phyloP scores from a whole-genome alignment of 2,113 vertebrate genomes.

The Pedetes capensis region DNA sequence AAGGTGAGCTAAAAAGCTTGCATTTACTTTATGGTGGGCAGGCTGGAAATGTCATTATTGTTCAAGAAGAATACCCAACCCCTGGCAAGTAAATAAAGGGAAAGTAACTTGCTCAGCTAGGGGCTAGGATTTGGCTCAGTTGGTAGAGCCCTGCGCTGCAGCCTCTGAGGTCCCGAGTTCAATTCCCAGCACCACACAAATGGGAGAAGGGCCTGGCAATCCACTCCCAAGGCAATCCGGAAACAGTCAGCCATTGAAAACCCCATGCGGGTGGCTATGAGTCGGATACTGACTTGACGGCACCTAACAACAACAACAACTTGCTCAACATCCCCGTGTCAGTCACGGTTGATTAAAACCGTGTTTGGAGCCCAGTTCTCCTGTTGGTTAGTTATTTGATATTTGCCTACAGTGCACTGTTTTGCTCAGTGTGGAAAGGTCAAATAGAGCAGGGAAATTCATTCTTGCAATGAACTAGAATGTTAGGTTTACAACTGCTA shows the following conservation, averaged over 20 bases:
- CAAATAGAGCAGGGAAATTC: not conserved
- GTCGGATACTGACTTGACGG: too few relatives aligned
- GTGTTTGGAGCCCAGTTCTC: not conserved
- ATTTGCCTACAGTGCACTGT: not conserved
- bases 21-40: not conserved
- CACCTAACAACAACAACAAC: too few relatives aligned
- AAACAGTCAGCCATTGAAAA: too few relatives aligned
- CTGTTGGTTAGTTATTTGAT: not conserved
- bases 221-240: too few relatives aligned
- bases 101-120: not conserved
- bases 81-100: not conserved
- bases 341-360: not conserved
- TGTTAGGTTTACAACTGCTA: not conserved
- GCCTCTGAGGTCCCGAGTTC: too few relatives aligned
- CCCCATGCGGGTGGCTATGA: too few relatives aligned
- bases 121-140: too few relatives aligned
- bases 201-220: too few relatives aligned
- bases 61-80: not conserved
- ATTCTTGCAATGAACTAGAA: not conserved
- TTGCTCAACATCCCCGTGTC: not conserved
- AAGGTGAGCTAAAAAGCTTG: not conserved
- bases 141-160: too few relatives aligned
- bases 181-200: too few relatives aligned
- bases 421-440: not conserved
- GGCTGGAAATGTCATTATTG: not conserved